A percentile compares a stretch with the other conserved stretches of the same genome.
Conservation (phyloP, 2,888 invertebrate genomes). For the Dichetophora obliterata region DNA sequence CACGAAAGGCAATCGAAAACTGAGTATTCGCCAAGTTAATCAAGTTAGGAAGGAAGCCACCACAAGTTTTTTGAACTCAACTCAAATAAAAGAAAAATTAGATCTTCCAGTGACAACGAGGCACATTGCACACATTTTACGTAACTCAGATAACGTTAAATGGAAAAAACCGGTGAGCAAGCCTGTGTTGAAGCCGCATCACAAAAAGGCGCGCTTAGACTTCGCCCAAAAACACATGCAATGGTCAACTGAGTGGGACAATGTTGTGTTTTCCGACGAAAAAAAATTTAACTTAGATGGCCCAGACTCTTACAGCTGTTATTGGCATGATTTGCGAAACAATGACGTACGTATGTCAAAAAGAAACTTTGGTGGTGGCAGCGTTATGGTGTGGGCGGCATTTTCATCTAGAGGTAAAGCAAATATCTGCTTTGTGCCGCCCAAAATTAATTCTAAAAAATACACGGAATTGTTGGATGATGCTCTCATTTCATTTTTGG, state of each 20-base stretch:
- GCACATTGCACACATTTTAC: too few species aligned
- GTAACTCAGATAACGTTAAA: too few species aligned
- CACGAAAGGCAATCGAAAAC: slow-evolving; percentile 8
- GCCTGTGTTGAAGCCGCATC: too few species aligned
- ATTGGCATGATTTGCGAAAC: slow-evolving; percentile 6
- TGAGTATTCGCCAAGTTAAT: slow-evolving; percentile 1
- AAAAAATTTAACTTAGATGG: slow-evolving; percentile 12
- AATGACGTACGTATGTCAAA: not conserved
- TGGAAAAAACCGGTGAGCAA: too few species aligned
- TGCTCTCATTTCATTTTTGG: not conserved
- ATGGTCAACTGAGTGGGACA: too few species aligned
- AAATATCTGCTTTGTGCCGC: not conserved
- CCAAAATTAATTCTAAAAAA: too few species aligned
- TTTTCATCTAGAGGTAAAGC: slow-evolving; percentile 17
- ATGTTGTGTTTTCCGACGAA: too few species aligned
- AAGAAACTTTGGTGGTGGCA: slow-evolving; percentile 17
- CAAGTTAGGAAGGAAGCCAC: not conserved
- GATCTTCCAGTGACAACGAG: too few species aligned
- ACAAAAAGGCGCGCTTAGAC: too few species aligned
- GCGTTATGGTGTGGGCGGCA: not conserved
- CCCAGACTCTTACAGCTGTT: not conserved
- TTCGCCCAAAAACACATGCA: too few species aligned
- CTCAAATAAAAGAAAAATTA: too few species aligned
- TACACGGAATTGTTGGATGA: not conserved
- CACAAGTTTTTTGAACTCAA: too few species aligned